Base-by-base conservation (phyloP, 1,140 invertebrate genomes). In the Caenorhabditis tropicalis region DNA sequence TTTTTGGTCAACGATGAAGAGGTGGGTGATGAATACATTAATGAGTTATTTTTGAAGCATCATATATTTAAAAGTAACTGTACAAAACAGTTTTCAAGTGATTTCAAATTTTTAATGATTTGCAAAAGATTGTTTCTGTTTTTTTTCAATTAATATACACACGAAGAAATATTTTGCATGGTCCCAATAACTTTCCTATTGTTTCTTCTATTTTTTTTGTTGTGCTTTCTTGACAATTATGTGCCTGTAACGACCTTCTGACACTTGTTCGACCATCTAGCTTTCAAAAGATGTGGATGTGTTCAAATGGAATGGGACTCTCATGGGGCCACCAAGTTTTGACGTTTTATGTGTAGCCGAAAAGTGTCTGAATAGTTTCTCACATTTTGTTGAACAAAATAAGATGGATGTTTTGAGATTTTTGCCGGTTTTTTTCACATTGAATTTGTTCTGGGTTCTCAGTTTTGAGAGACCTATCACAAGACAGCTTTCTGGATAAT, bases 251-350 rank as follows among this genome's bases (percentile, higher is more conserved):
- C 33, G 16, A 33, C 15, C 33, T 65, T 36, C 19, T 5, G 12
- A 29, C 9, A 9, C 24, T 15, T 29, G 7, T 58, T 27, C 21
- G 4, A n/a, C 31, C 7, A 19, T 65, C 7, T 65, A n/a, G n/a
- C 27, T 36, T 19, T 19, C 33, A 6, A 39, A 65, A n/a, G n/a
- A 65, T 33, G 33, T 5, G 27, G 16, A 65, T 43, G 58, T 65
- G 58, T 74, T 74, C 36, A 43, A 56, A 46, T 46, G n/a, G 36
- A 74, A 74, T 74, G 9, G 65, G 65, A 74, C 36, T 43, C 65
- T 74, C 65, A 43, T 74, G 65, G 65, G 65, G 65, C 65, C 65
- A 24, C 36, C 65, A 74, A 74, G n/a, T 43, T 74, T 74, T 74
- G 65, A 74, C n/a, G 33, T 24, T 27, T 43, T n/a, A 24, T 58